Evolutionary conservation across 2,888 invertebrate species (phyloP).

Genomic region (Sphecodes monilicornis): DNA sequence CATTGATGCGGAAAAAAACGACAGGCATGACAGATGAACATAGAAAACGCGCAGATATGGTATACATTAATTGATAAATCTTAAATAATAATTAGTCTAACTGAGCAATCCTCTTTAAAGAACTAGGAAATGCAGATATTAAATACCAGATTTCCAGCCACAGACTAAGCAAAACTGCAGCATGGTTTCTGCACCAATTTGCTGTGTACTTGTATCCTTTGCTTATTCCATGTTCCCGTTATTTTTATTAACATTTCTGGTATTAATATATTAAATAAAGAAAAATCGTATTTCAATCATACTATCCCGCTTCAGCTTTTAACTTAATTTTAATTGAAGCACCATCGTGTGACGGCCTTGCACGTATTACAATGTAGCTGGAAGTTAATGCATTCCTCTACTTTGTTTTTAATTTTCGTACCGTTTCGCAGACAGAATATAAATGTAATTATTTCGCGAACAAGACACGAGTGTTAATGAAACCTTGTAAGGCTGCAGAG

Average conservation of each 20-base stretch:
- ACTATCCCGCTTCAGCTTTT: not conserved
- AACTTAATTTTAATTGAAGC: not conserved
- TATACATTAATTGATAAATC: too few species aligned
- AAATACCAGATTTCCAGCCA: too few species aligned
- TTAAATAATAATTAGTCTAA: too few species aligned
- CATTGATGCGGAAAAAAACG: too few species aligned
- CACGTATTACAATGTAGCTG: not conserved
- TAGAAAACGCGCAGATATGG: too few species aligned
- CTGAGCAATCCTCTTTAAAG: too few species aligned
- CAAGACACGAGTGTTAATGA: conserved; percentile 14
- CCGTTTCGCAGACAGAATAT: not conserved
- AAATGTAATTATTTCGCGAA: not conserved
- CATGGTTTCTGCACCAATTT: too few species aligned
- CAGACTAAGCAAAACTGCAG: too few species aligned
- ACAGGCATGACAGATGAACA: too few species aligned
- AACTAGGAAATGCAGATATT: too few species aligned
- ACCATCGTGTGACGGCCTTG: not conserved
- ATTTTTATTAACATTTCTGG: not conserved
- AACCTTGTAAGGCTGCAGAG: not conserved
- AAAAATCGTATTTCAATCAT: not conserved
- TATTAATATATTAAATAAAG: not conserved
- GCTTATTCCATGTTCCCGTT: not conserved
- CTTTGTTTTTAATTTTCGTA: not conserved
- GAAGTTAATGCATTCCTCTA: not conserved
- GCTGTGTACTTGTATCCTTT: too few species aligned